Base-by-base conservation (phyloP, 2,797 vertebrate species). In the Catostomus latipinnis region DNA sequence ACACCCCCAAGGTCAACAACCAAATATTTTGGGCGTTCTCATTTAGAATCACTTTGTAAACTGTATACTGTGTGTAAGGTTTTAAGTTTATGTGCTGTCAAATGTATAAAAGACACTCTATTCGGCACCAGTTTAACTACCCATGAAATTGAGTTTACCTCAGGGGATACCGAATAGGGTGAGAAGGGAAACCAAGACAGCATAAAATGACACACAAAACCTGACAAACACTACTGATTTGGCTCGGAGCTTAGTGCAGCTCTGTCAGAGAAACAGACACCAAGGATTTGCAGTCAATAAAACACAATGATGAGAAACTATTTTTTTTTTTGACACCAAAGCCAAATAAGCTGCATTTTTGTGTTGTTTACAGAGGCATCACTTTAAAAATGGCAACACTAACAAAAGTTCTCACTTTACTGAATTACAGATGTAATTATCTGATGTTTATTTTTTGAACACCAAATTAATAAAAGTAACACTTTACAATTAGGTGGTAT, bases 201-300 rank as follows among this genome's bases (percentile, higher is more conserved):
- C 87, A 85, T 89, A 86, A 90, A 91, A 90, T 89, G 60, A 86
- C 50, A 52, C 67, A 57, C 54, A 69, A 73, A 81, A 61, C 14
- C 14, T 67, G n/a, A 50, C 66, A 83, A 74, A 85, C 22, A 61
- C 11, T 49, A 58, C 66, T 14, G 18, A 63, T 75, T 71, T 75
- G 78, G 71, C 66, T 78, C 70, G 43, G 12, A 58, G 65, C 57
- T 67, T 58, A 66, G 63, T 50, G 56, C 63, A 62, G 65, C 48
- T 78, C 62, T 69, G 71, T 61, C 56, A 73, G 74, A 76, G 46
- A 67, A 79, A 72, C 71, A 75, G 60, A 79, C 68, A 79, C 13
- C 22, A 60, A 78, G 45, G 71, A 83, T 81, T 78, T 83, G 50
- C 62, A 76, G 58, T 76, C 34, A 81, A 57, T 75, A 72, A 78